Evolutionary conservation across 2,113 vertebrate species (phyloP), one percentile per base, ranked within the genome.

Genomic region (Acanthisitta chloris): DNA sequence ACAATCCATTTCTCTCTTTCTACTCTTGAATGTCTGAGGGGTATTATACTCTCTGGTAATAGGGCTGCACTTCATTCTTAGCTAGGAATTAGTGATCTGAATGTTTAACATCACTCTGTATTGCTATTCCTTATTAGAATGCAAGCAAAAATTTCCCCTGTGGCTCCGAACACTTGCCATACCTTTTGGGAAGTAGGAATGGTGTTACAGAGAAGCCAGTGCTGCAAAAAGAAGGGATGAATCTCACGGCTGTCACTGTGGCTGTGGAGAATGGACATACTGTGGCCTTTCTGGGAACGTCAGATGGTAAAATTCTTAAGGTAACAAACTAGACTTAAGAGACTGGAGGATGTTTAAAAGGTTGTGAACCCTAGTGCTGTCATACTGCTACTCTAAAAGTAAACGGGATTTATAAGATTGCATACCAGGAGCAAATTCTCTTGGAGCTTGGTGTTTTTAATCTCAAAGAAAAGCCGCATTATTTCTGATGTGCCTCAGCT

Each of bases 151-250:
- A 1, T 7, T 99, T 98, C 94, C 97, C 61, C 6, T 99, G 99
- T 59, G 99, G 99, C 55, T 99, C 97, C 0, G 99, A 99, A 92
- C 99, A 99, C 96, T 98, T 99, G 88, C 99, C 99, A 0, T 99
- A 99, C 40, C 99, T 99, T 0, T 93, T 99, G 97, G 99, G 99
- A 95, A 99, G 98, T 86, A 98, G 88, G 14, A 92, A 98, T 5
- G 98, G 98, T 28, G 96, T 98, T 36, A 8, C n/a, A 11, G 88
- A 94, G 73, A 90, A 78, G 2, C 89, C 98, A 0, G 71, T 97
- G 7, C 95, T 98, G 31, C 95, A 97, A 26, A 98, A 98, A 10
- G 94, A 98, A 10, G 97, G 97, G 33, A 97, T 98, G 67, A 98
- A 98, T 86, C 95, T 98, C 73, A 99, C 99, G 0, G 98, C 99